Base-by-base conservation (phyloP, 1,140 invertebrate species). In the Ceratosolen fusciceps region DNA sequence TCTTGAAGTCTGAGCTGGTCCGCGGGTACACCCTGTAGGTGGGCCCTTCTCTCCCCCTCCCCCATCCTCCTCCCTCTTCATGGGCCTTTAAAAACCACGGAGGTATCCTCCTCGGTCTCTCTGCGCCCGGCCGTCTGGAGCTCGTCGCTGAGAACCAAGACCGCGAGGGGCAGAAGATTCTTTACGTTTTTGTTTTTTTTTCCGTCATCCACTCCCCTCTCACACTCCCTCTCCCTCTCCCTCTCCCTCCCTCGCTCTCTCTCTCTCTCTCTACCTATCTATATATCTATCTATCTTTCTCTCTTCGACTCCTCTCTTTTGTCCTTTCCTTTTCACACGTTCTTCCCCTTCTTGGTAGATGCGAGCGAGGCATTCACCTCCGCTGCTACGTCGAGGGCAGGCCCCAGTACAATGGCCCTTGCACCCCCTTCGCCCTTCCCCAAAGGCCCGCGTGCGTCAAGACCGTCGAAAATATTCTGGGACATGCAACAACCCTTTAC, bases 331-430 rank as follows among this genome's bases (percentile, higher is more conserved):
- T 62, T 74, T 52, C 26, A 58, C 58, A 56, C 39, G 49, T 62
- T 34, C 54, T 60, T 19, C 39, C 43, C 29, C 31, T 29, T 47
- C 39, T 73, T 14, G 49, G 34, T 5, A 14, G 39, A 43, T 52
- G 29, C 26, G 1, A 43, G 70, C n/a, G 31, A 74, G 80, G 80
- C 80, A 79, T 82, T 82, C 77, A 82, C 80, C 80, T 82, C 74
- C 49, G 49, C 72, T 49, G 31, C 49, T 47, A 10, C 26, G 70
- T n/a, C n/a, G n/a, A 43, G 47, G 34, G 29, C 47, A 52, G 24
- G 19, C 39, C 14, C 72, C 21, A 16, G 80, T 65, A 82, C 80
- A 82, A 81, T 81, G 76, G 72, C 80, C 80, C 72, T 34, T 31
- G 26, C 26, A 1, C 10, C 5, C 7, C 29, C 10, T 21, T 74